phyloP scores from a whole-genome alignment of 2,113 vertebrate genomes.

The Ceratotherium simum region DNA sequence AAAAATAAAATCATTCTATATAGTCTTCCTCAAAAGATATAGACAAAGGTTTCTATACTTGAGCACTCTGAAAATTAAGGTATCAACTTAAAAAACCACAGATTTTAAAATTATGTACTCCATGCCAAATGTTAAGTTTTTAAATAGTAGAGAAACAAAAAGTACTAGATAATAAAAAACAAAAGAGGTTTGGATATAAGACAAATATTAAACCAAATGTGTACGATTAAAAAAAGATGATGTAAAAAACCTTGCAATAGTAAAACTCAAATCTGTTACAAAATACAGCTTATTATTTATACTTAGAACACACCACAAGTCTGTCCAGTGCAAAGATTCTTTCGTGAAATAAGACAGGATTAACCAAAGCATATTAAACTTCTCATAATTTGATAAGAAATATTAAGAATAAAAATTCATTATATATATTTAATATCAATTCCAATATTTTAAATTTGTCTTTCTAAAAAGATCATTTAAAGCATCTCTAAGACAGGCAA shows the following conservation, averaged over 20 bases:
- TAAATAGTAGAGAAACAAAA: conserved; percentile 31
- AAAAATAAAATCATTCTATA: conserved; percentile 30
- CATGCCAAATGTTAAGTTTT: conserved; percentile 54
- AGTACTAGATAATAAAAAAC: conserved; percentile 20
- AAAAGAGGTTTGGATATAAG: conserved; percentile 28
- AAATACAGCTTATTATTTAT: conserved; percentile 62
- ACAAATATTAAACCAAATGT: conserved; percentile 52
- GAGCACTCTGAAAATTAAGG: conserved; percentile 39
- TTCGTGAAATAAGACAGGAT: conserved; percentile 15
- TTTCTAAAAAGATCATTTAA: conserved; percentile 55
- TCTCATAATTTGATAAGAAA: not conserved
- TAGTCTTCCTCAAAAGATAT: not conserved
- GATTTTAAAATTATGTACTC: not conserved
- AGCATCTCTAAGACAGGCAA: conserved; percentile 18
- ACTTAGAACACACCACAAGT: conserved; percentile 29
- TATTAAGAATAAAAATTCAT: conserved; percentile 26
- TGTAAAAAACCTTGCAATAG: not conserved
- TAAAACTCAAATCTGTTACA: conserved; percentile 49
- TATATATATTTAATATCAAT: not conserved
- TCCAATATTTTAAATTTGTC: conserved; percentile 27
- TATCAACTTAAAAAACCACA: conserved; percentile 63
- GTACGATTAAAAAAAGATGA: not conserved
- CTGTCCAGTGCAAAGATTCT: conserved; percentile 28
- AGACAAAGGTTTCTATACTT: conserved; percentile 20
- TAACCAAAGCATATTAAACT: conserved; percentile 44